These are phyloP conservation scores for Pangasius djambal DNA, from an alignment of 2,797 vertebrate genomes.

Conservation along the genomic window DNA sequence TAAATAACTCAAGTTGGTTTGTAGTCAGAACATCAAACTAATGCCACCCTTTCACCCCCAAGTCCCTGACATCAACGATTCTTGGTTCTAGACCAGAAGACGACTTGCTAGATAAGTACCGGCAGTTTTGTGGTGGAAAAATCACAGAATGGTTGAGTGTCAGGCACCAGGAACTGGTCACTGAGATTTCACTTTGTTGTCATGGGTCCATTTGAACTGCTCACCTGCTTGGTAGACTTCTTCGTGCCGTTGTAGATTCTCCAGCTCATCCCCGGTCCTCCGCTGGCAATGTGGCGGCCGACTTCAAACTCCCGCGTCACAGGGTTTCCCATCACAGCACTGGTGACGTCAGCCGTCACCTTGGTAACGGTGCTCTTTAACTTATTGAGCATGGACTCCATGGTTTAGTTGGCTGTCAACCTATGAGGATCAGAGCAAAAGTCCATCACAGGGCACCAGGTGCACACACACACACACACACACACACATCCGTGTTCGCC, in stretches of 20 bases:
- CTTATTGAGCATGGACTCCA: slow-evolving; percentile 99
- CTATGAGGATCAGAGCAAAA: slow-evolving; percentile 16
- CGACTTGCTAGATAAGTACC: not conserved
- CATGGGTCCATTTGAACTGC: not conserved
- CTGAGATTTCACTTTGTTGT: not conserved
- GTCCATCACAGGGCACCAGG: not conserved
- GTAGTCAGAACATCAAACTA: not conserved
- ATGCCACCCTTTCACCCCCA: not conserved
- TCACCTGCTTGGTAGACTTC: slow-evolving; percentile 98
- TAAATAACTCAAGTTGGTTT: not conserved
- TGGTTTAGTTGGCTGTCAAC: slow-evolving; percentile 69
- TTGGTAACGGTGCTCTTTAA: slow-evolving; percentile 97
- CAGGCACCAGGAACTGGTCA: not conserved
- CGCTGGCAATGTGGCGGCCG: slow-evolving; percentile 93
- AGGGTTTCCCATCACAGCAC: slow-evolving; percentile 97
- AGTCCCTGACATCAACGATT: not conserved
- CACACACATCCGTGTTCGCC: not conserved
- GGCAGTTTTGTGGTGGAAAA: not conserved
- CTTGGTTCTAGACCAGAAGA: not conserved
- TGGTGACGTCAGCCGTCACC: slow-evolving; percentile 97
- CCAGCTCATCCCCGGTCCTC: slow-evolving; percentile 92
- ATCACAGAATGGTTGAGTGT: not conserved
- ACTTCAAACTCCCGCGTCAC: slow-evolving; percentile 98
- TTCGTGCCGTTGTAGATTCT: slow-evolving; percentile 98
- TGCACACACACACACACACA: not conserved